Base-by-base conservation (phyloP, 2,888 invertebrate species). In the Leptopilina myrica region DNA sequence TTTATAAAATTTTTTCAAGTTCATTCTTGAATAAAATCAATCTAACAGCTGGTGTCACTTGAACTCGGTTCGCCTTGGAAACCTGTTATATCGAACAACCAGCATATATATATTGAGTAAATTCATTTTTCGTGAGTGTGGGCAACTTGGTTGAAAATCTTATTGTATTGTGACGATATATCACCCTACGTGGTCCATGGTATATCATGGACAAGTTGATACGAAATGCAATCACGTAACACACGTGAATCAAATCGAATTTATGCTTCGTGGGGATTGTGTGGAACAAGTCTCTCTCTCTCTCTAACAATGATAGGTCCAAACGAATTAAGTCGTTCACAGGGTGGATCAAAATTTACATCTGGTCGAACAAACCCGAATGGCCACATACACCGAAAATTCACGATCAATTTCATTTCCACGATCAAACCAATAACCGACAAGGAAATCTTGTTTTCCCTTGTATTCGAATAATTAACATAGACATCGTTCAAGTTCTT, bases 251-350 rank as follows among this genome's bases (percentile, higher is more conserved):
- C 81, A 83, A 86, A 86, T 86, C 83, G 83, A 85, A 84, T 86
- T 85, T 83, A 79, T 62, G 81, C 78, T 76, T 77, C 80, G 82
- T 84, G 88, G 83, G 83, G 76, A 26, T 69, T 76, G 64, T 80
- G 79, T 79, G 85, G 15, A 15, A 62, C 15, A 15, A 62, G 62
- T 62, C 62, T 62, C 20, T 9, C 62, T 20, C 86, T 20, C 62
- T 20, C 86, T 84, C 81, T 82, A 84, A 79, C 82, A 77, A 75
- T 84, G 85, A 85, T 86, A 86, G 84, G 83, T 83, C 80, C 81
- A 83, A 83, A 85, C 81, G 80, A 82, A 82, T 84, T 82, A 85
- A 83, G 78, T 76, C 82, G 80, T 82, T 78, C 80, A 80, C 80
- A 77, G 79, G 80, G 67, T 83, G 80, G 82, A 80, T 83, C 81